A percentile compares a stretch with the other conserved stretches of the same genome.
phyloP scores from a whole-genome alignment of 2,888 invertebrate genomes.

The Sinopyrophorus schimmeli region DNA sequence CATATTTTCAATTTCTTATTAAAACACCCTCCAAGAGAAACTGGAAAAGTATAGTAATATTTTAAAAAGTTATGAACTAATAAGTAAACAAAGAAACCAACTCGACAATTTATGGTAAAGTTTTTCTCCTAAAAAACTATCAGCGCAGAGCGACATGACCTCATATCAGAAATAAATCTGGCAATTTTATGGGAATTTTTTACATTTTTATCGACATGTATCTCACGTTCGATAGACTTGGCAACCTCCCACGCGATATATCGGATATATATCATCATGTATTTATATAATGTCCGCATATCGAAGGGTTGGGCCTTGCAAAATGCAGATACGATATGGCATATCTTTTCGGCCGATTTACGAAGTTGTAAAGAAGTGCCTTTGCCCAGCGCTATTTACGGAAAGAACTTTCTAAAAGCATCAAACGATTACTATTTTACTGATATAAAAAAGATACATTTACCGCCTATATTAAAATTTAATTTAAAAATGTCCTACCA shows the following conservation, averaged over 20 bases:
- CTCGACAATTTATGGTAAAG: too few species aligned
- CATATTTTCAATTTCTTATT: too few species aligned
- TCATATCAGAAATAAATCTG: slow-evolving; percentile 37
- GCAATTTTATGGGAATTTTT: slow-evolving; percentile 45
- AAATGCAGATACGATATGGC: slow-evolving; percentile 47
- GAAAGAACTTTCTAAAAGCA: slow-evolving; percentile 21
- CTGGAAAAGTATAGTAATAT: too few species aligned
- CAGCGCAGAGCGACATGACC: too few species aligned
- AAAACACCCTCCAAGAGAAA: too few species aligned
- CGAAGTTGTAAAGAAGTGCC: slow-evolving; percentile 32
- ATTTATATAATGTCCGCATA: slow-evolving; percentile 49
- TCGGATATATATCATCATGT: slow-evolving; percentile 48
- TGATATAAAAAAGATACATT: too few species aligned
- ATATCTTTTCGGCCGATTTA: slow-evolving; percentile 44
- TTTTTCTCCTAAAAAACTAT: too few species aligned
- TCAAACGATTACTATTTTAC: background rate
- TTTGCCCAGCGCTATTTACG: slow-evolving; percentile 25
- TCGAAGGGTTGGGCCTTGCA: slow-evolving; percentile 45
- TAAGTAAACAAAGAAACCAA: too few species aligned
- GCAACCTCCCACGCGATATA: slow-evolving; percentile 47
- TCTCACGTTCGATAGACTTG: slow-evolving; percentile 50
- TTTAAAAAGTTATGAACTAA: too few species aligned
- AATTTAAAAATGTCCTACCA: too few species aligned
- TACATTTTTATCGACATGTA: slow-evolving; percentile 46
- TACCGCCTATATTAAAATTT: too few species aligned